Evolutionary conservation across 2,113 vertebrate species (phyloP).

Genomic region (Lepus americanus): DNA sequence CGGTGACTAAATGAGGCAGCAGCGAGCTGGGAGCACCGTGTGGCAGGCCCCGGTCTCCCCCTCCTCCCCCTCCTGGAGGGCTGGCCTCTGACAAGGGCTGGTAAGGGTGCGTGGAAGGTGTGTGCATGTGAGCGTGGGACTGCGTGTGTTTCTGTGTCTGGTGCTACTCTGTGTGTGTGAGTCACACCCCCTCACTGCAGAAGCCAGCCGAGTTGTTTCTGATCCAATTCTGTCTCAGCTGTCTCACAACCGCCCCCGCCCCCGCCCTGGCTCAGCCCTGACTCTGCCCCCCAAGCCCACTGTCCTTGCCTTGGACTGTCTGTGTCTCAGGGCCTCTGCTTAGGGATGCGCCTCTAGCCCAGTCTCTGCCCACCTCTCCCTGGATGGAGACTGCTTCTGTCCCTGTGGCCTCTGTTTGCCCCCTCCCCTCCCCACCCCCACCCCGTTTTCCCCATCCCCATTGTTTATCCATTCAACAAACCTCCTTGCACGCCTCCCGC

Average conservation of each 20-base stretch:
- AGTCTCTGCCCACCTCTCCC: background rate
- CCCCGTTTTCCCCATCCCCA: background rate
- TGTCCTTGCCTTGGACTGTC: background rate
- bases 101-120: background rate
- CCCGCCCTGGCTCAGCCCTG: background rate
- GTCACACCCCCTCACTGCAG: conserved; percentile 81
- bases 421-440: background rate
- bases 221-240: conserved; percentile 81
- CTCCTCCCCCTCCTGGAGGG: background rate
- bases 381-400: background rate
- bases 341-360: background rate
- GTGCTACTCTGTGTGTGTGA: conserved; percentile 76
- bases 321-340: background rate
- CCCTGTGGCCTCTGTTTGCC: background rate
- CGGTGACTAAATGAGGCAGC: conserved; percentile 31
- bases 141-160: conserved; percentile 72
- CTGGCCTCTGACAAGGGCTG: background rate
- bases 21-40: background rate
- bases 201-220: conserved; percentile 77
- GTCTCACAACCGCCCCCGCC: conserved; percentile 58
- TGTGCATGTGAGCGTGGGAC: conserved; percentile 38
- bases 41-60: background rate
- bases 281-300: background rate
- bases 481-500: conserved; percentile 23
- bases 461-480: conserved; percentile 37